Conservation (phyloP, 2,888 invertebrate genomes). For the Atrina japonica region DNA sequence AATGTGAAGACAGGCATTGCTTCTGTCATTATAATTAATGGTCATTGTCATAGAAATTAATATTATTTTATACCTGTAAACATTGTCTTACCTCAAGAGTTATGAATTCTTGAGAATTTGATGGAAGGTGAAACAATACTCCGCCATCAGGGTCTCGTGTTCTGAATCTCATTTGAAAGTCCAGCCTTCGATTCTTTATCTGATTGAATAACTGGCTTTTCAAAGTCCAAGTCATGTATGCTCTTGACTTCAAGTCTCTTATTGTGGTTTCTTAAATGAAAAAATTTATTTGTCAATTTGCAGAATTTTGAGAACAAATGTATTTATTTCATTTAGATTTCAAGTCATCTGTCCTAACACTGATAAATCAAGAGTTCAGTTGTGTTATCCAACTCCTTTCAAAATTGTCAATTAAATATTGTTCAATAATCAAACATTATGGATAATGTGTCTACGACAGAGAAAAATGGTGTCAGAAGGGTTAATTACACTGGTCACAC, state of each 20-base stretch:
- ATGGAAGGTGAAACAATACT: slow-evolving; percentile 91
- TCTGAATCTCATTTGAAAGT: slow-evolving; percentile 92
- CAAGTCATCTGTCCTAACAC: no score
- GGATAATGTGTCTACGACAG: no score
- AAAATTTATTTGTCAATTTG: neutral
- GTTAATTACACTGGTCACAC: no score
- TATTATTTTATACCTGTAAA: no score
- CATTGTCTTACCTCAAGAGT: slow-evolving; percentile 86
- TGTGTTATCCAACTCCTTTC: no score
- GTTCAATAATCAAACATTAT: no score
- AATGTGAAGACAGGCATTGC: no score
- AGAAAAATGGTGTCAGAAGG: no score
- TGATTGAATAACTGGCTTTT: slow-evolving; percentile 78
- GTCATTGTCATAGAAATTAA: no score
- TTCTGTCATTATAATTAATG: no score
- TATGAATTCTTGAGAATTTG: slow-evolving; percentile 86
- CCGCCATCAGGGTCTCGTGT: slow-evolving; percentile 96
- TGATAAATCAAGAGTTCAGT: no score
- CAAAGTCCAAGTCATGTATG: slow-evolving; percentile 97
- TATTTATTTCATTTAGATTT: neutral
- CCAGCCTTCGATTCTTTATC: slow-evolving; percentile 50
- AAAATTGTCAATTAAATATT: no score
- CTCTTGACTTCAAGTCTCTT: slow-evolving; percentile 92
- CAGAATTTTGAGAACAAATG: neutral
- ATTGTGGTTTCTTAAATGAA: slow-evolving; percentile 72